Conservation (phyloP, 2,113 vertebrate genomes). For the Gymnocephalus cernua region DNA sequence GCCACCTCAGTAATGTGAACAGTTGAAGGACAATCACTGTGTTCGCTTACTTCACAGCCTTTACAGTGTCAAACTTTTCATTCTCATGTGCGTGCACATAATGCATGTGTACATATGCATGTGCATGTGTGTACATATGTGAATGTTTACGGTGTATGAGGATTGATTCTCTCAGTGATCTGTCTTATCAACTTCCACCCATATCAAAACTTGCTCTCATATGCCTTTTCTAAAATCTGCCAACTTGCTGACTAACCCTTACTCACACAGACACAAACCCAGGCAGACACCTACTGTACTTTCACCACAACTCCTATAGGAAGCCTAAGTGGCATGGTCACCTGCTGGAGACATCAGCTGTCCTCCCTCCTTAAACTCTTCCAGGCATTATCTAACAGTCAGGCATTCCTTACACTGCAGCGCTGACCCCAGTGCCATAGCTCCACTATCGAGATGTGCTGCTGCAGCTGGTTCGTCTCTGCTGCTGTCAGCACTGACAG, state of each 20-base stretch:
- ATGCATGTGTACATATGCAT: no score
- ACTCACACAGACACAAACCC: slow-evolving; percentile 26
- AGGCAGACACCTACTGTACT: slow-evolving; percentile 29
- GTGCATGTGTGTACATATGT: not conserved
- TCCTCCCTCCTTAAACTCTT: slow-evolving; percentile 50
- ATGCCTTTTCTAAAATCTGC: slow-evolving; percentile 21
- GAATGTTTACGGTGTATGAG: not conserved
- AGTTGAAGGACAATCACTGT: not conserved
- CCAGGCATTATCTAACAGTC: slow-evolving; percentile 41
- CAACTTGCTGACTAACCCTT: slow-evolving; percentile 39
- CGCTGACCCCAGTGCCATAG: slow-evolving; percentile 47
- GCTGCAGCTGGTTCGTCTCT: slow-evolving; percentile 63
- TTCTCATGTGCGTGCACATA: not conserved
- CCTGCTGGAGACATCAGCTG: slow-evolving; percentile 56
- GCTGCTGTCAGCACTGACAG: slow-evolving; percentile 69
- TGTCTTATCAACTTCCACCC: not conserved
- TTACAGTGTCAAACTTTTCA: not conserved
- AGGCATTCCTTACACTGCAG: slow-evolving; percentile 15
- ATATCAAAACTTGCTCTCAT: slow-evolving; percentile 5
- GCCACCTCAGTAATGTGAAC: not conserved
- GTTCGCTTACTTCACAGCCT: not conserved
- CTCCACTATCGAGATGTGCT: slow-evolving; percentile 64
- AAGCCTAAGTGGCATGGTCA: slow-evolving; percentile 39
- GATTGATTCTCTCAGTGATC: not conserved
- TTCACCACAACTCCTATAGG: not conserved